Conservation (phyloP, 2,888 invertebrate species). For the Phymatocera aterrima region DNA sequence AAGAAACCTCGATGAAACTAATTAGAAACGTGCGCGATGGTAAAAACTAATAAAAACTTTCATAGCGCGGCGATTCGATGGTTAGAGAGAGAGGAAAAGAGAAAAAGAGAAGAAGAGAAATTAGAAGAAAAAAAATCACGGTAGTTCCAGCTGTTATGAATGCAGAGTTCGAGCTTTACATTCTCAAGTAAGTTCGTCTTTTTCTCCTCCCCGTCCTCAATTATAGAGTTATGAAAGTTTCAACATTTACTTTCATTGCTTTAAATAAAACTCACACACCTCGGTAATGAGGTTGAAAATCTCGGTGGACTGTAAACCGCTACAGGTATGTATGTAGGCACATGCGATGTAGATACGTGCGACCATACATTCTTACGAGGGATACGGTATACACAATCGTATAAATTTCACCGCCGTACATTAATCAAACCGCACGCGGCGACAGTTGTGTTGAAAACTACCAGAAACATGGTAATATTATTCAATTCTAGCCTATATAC, state of each 20-base stretch:
- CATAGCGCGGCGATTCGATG: background rate
- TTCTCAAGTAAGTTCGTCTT: background rate
- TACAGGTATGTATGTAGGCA: too few relatives aligned
- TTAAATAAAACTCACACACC: conserved; percentile 39
- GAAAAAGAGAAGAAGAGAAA: background rate
- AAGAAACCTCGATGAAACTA: background rate
- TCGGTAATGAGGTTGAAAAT: conserved; percentile 18
- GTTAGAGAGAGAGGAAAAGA: background rate
- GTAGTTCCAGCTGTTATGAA: background rate
- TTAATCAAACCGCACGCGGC: background rate
- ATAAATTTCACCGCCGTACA: conserved; percentile 30
- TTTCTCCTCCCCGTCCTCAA: background rate
- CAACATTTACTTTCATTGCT: background rate
- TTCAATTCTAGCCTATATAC: background rate
- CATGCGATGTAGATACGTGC: too few relatives aligned
- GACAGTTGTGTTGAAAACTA: background rate
- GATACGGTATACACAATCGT: background rate
- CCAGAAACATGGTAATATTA: background rate
- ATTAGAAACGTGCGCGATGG: background rate
- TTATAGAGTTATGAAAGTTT: conserved; percentile 27
- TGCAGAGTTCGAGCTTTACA: conserved; percentile 10
- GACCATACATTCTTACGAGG: too few relatives aligned
- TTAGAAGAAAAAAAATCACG: background rate
- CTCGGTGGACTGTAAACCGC: too few relatives aligned
- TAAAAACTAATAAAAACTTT: conserved; percentile 19